These are phyloP conservation scores for Siniperca scherzeri DNA, from an alignment of 2,797 vertebrate genomes.

Conservation along the genomic window DNA sequence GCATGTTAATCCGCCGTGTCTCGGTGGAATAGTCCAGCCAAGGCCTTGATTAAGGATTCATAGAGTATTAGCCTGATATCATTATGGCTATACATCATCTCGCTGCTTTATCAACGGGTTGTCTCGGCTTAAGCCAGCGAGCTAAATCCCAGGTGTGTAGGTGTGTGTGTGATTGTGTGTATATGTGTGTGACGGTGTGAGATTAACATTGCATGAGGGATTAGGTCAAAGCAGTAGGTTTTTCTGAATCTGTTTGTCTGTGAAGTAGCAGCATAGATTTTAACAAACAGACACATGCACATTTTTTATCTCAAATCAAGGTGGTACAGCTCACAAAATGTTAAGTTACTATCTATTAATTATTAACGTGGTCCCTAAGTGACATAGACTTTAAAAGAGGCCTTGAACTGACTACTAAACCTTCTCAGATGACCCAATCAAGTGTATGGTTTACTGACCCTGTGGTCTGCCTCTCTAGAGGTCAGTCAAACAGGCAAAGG, in stretches of 20 bases:
- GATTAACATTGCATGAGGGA: conserved; percentile 35
- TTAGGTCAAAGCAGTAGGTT: conserved; percentile 24
- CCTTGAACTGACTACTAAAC: background rate
- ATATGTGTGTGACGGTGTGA: conserved; percentile 24
- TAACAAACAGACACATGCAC: background rate
- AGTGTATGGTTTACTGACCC: conserved; percentile 22
- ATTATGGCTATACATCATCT: conserved; percentile 65
- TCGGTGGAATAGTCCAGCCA: conserved; percentile 44
- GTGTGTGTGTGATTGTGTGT: conserved; percentile 20
- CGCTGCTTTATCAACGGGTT: conserved; percentile 57
- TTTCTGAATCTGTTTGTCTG: conserved; percentile 23
- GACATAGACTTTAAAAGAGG: background rate
- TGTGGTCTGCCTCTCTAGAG: background rate
- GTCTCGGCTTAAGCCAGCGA: conserved; percentile 41
- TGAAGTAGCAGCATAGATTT: conserved; percentile 17
- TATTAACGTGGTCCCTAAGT: background rate
- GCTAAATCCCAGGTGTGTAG: conserved; percentile 44
- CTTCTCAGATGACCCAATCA: background rate
- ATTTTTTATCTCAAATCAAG: background rate
- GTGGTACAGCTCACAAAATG: background rate
- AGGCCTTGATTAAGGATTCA: conserved; percentile 74
- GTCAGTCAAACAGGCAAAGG: conserved; percentile 14
- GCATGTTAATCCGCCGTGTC: conserved; percentile 66
- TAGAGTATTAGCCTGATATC: conserved; percentile 66
- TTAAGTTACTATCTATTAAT: background rate